Percentiles rank a stretch among this genome's conserved stretches.
phyloP scores from a whole-genome alignment of 2,113 vertebrate species.

The Oryzias curvinotus region DNA sequence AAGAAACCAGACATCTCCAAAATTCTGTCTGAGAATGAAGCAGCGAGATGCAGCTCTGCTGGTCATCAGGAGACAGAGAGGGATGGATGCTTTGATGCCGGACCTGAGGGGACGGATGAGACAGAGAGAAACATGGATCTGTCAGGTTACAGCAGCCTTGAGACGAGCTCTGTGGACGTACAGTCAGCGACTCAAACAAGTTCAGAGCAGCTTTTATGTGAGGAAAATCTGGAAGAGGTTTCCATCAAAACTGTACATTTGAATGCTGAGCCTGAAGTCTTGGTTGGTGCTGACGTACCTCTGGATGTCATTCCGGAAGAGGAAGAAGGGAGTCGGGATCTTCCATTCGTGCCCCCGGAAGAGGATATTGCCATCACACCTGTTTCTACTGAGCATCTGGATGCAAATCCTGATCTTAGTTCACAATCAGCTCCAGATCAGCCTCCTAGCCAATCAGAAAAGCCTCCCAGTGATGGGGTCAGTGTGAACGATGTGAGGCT shows the following conservation, averaged over 20 bases:
- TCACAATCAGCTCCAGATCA: slow-evolving; percentile 28
- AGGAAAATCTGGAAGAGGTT: slow-evolving; percentile 23
- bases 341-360: slow-evolving; percentile 12
- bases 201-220: slow-evolving; percentile 19
- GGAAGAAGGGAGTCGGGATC: slow-evolving; percentile 24
- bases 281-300: slow-evolving; percentile 1
- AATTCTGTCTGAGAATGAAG: slow-evolving; percentile 22
- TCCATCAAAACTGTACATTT: background rate
- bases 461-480: slow-evolving; percentile 7
- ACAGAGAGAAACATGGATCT: slow-evolving; percentile 23
- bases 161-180: slow-evolving; percentile 26
- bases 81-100: slow-evolving; percentile 14
- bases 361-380: slow-evolving; percentile 16
- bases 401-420: slow-evolving; percentile 9
- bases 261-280: slow-evolving; percentile 13
- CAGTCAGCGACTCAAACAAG: background rate
- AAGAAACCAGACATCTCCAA: slow-evolving; percentile 44
- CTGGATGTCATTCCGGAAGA: slow-evolving; percentile 23
- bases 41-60: slow-evolving; percentile 3
- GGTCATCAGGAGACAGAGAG: slow-evolving; percentile 23
- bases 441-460: slow-evolving; percentile 30
- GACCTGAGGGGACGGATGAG: background rate
- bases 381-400: slow-evolving; percentile 1
- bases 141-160: slow-evolving; percentile 6
- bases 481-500: slow-evolving; percentile 3